Base-by-base conservation (phyloP, 2,113 vertebrate species). In the Labrus mixtus region DNA sequence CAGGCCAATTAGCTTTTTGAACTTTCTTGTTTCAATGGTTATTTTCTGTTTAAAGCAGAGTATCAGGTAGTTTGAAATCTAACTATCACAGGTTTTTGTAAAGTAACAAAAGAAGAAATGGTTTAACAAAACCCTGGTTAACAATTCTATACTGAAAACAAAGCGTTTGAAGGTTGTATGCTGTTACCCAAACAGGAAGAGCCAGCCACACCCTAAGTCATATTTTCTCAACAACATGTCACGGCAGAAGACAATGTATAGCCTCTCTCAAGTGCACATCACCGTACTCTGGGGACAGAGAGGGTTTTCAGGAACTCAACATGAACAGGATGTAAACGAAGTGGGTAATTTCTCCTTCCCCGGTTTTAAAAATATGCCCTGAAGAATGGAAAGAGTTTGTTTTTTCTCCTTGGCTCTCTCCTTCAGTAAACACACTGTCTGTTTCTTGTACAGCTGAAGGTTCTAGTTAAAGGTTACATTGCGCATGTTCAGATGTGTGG, bases 121-220 rank as follows among this genome's bases (percentile, higher is more conserved):
- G 37, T 46, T 13, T 16, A 39, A 61, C n/a, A 64, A 63, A 68
- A 37, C 17, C 1, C 10, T 0, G 0, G 9, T 8, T 45, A 81
- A 79, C 64, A 29, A 8, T 75, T 67, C 20, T 75, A 58, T 78
- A 69, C 50, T 55, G 22, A 29, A 55, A 64, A 57, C 25, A 29
- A 33, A 33, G 29, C 3, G 17, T 81, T 39, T 81, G 61, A 79
- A 64, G 22, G 1, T 50, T 0, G 22, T 78, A 75, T 43, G 43
- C 68, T 19, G 16, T 22, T 62, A 83, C 19, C 10, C 36, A 85
- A 82, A 90, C 87, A 88, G 91, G 91, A 90, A 86, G 61, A 61
- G 54, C 3, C 8, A 8, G 46, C 68, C 84, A 81, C 83, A 68
- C 84, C 81, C 65, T 76, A 29, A 80, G 48, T 17, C 77, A 60